Evolutionary conservation across 2,113 vertebrate species (phyloP).

Genomic region (Capreolus pygargus): DNA sequence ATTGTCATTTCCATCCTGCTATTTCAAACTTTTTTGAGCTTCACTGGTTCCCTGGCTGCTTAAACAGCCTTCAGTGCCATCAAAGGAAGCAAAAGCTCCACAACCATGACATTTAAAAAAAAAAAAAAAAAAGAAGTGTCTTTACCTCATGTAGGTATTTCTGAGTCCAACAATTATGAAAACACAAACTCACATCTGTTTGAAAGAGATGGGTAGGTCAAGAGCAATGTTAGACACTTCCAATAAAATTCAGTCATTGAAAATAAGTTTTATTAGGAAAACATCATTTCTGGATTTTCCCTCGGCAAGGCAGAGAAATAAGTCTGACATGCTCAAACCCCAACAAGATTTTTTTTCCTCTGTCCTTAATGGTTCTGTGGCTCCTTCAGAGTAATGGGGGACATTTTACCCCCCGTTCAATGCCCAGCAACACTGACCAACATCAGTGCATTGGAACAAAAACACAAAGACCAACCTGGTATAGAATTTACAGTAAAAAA

Average conservation of each 20-base stretch:
- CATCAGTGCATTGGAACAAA: not conserved
- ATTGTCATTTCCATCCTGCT: not conserved
- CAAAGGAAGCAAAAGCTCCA: constrained; percentile 47
- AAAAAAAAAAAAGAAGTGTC: constrained; percentile 26
- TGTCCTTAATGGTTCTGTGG: constrained; percentile 11
- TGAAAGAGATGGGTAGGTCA: constrained; percentile 46
- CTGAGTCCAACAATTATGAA: constrained; percentile 62
- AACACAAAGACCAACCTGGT: not conserved
- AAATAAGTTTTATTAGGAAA: constrained; percentile 73
- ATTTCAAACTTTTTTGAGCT: constrained; percentile 32
- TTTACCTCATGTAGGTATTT: constrained; percentile 68
- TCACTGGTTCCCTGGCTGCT: constrained; percentile 1
- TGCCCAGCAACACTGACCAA: not conserved
- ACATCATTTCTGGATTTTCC: constrained; percentile 53
- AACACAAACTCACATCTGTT: constrained; percentile 70
- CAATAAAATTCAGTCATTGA: constrained; percentile 71
- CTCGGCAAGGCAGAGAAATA: constrained; percentile 18
- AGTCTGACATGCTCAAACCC: constrained; percentile 37
- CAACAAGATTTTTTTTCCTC: not conserved
- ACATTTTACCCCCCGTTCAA: not conserved
- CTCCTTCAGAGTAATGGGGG: not conserved
- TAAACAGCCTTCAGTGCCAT: constrained; percentile 41
- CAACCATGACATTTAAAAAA: constrained; percentile 39
- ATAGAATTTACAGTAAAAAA: constrained; percentile 30
- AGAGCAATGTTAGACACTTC: constrained; percentile 64